Conservation (phyloP, 2,797 vertebrate species). For the Cuculus canorus region DNA sequence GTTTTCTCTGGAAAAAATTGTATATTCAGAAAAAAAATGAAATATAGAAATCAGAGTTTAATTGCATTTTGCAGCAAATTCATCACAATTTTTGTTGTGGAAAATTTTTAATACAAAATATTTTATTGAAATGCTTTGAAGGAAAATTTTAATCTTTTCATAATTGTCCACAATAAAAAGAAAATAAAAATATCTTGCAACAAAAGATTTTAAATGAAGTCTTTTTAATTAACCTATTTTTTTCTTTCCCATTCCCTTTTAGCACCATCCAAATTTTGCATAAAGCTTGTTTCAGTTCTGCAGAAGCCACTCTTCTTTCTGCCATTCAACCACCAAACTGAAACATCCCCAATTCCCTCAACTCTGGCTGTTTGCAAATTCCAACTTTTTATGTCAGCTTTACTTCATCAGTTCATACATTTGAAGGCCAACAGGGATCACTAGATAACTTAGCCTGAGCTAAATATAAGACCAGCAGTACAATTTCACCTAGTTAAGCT, state of each 20-base stretch:
- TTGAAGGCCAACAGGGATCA: conserved; percentile 15
- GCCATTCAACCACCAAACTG: not conserved
- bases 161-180: not conserved
- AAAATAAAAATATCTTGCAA: not conserved
- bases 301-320: not conserved
- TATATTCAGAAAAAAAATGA: not conserved
- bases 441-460: conserved; percentile 22
- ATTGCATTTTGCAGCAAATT: not conserved
- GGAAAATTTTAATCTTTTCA: not conserved
- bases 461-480: conserved; percentile 2
- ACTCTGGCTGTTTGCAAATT: conserved; percentile 4
- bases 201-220: not conserved
- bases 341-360: not conserved
- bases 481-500: not conserved
- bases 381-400: conserved; percentile 8
- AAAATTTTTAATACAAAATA: not conserved
- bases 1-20: not conserved
- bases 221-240: not conserved
- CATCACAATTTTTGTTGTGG: not conserved
- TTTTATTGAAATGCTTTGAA: not conserved
- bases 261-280: not conserved
- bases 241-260: not conserved
- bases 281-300: not conserved
- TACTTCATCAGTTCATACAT: conserved; percentile 26
- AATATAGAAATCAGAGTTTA: not conserved